Evolutionary conservation across 2,888 invertebrate species (phyloP), one percentile per base, ranked within the genome.

Genomic region (Anaspis maculata): DNA sequence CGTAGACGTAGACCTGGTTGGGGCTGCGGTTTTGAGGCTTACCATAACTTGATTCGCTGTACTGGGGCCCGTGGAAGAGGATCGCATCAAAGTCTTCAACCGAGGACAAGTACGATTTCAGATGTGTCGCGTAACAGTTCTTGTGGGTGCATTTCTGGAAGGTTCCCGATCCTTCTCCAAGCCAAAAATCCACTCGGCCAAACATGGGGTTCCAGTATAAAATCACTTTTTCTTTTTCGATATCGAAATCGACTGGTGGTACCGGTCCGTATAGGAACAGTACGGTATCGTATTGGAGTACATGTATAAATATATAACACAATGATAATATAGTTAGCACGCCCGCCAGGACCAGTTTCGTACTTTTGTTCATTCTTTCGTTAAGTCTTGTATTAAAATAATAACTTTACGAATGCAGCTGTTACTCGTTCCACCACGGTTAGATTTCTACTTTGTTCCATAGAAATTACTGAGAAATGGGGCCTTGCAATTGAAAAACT

Each of bases 1-100:
- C 64, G 42, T 68, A 73, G 1, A 74, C 60, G 46, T 74, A 75
- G 9, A 51, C 43, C 50, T 76, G 75, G 5, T 57, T 28, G 0
- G 52, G 32, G 1, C 44, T 46, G 10, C 74, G 56, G 1, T 16
- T 43, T 0, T 4, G 2, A 1, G 72, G 73, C 21, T 65, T 28
- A 1, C 64, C 55, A n/a, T 13, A 24, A 24, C 13, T 23, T 11
- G 15, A 9, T 10, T 16, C 10, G 3, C 12, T 13, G 2, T 55
- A 24, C 3, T 71, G 61, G 7, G 66, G 64, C 1, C 58, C 61
- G 43, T 76, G 74, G 41, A 73, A 74, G 2, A 75, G 42, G 3
- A 75, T 48, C 1, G 73, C 74, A 41, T 73, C 71, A 44, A 62
- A 74, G 15, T 66, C 48, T 2, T 65, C 59, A 3, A 67, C 39